Base-by-base conservation (phyloP, 2,888 invertebrate species). In the Synanthedon tipuliformis region DNA sequence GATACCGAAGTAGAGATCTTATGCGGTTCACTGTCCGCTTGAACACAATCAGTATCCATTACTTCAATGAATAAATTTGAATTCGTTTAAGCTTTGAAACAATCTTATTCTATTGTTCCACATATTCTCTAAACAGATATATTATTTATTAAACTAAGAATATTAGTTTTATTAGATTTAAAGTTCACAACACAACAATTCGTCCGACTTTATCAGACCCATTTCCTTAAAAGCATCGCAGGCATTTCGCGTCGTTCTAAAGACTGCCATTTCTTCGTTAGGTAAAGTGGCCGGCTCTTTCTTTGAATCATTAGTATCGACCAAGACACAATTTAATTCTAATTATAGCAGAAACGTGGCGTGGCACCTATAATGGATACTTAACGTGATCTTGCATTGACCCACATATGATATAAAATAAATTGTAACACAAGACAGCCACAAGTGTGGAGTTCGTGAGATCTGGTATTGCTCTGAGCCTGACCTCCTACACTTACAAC, bases 341-440 rank as follows among this genome's bases (percentile, higher is more conserved):
- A 78, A 76, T 73, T 73, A 75, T 76, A 77, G 68, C 66, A 63
- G 69, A 65, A 69, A 61, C 71, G 65, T 71, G 73, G 73, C 65
- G 73, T 73, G 75, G 72, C 73, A 66, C 68, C 69, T 68, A 63
- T 65, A 73, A 66, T 73, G 58, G 63, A 66, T 64, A 66, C 58
- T 55, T 53, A 64, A 66, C 65, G 66, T 56, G 64, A 60, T 65
- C 64, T 78, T 63, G 75, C 85, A 86, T 81, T 86, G 86, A 86
- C 86, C 86, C 66, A 86, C 83, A 81, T 85, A 71, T 72, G 62
- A 69, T 63, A 72, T 71, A 75, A 79, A 79, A 82, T 80, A 77
- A 78, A 81, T 73, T 65, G 67, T 66, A 68, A 62, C 61, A 63
- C 67, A 68, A 64, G 68, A 75, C 69, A 68, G 64, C 60, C 61